Conservation (phyloP, 2,797 vertebrate genomes). For the Adelosebastes latens region DNA sequence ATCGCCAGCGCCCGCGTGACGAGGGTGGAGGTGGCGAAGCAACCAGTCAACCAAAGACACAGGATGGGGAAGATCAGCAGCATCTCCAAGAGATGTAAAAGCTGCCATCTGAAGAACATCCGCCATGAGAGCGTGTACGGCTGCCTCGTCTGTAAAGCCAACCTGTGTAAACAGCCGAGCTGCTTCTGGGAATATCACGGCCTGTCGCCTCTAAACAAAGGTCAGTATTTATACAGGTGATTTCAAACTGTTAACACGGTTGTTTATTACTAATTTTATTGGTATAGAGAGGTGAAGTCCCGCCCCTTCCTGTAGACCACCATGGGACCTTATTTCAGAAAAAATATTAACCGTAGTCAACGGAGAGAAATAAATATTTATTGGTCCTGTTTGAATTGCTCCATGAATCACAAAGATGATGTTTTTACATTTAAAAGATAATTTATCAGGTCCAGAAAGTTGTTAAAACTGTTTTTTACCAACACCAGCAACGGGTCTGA, state of each 20-base stretch:
- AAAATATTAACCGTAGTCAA: no score
- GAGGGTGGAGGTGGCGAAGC: background rate
- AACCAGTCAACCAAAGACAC: conserved; percentile 62
- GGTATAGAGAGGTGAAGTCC: no score
- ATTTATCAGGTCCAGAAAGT: no score
- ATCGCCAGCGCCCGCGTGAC: background rate
- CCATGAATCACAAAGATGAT: no score
- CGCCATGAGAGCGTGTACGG: conserved; percentile 78
- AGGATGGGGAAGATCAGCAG: conserved; percentile 71
- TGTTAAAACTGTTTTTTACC: no score
- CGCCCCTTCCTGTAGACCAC: no score
- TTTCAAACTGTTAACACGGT: background rate
- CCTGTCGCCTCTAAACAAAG: conserved; percentile 59
- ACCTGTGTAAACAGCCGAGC: conserved; percentile 72
- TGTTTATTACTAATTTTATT: background rate
- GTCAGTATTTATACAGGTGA: conserved; percentile 30
- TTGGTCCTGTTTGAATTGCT: no score
- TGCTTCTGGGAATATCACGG: conserved; percentile 84
- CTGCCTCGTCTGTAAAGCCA: conserved; percentile 72
- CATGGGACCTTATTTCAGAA: no score
- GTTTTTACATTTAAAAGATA: no score
- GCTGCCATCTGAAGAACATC: conserved; percentile 73
- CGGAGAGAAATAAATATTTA: no score
- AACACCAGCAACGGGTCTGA: no score
- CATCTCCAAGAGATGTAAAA: conserved; percentile 75